Evolutionary conservation across 2,113 vertebrate genomes (phyloP).

Genomic region (Ondatra zibethicus): DNA sequence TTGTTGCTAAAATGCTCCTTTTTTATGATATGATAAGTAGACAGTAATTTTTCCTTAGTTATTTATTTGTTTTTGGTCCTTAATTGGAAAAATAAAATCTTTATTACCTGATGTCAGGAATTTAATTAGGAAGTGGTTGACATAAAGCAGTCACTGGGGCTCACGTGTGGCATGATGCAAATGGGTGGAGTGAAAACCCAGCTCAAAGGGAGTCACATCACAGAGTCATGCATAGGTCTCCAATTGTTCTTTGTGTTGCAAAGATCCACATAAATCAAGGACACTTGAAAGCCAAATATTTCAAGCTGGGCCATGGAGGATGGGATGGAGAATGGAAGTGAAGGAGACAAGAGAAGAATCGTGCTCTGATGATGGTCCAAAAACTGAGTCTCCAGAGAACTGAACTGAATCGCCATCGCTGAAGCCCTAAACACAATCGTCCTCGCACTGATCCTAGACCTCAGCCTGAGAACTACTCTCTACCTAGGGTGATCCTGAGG

Average conservation of each 20-base stretch:
- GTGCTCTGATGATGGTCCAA: background rate
- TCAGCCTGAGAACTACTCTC: background rate
- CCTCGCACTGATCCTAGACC: background rate
- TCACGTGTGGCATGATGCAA: background rate
- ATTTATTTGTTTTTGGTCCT: constrained; percentile 13
- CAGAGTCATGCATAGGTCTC: background rate
- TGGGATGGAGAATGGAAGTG: background rate
- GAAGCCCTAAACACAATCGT: background rate
- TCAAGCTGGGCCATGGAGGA: background rate
- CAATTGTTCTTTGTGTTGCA: background rate
- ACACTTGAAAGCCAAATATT: background rate
- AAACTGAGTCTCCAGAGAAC: background rate
- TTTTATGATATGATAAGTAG: constrained; percentile 32
- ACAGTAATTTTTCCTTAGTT: background rate
- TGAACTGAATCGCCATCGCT: background rate
- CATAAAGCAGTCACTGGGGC: background rate
- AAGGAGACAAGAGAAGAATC: background rate
- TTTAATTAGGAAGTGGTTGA: constrained; percentile 37
- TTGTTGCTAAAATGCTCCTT: background rate
- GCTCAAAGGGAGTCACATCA: background rate
- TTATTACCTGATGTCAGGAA: constrained; percentile 34
- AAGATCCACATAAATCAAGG: background rate
- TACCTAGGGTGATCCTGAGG: fast-evolving
- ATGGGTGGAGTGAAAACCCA: background rate
- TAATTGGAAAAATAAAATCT: constrained; percentile 50